phyloP scores from a whole-genome alignment of 2,797 vertebrate genomes.

The Hippopotamyrus pictus region DNA sequence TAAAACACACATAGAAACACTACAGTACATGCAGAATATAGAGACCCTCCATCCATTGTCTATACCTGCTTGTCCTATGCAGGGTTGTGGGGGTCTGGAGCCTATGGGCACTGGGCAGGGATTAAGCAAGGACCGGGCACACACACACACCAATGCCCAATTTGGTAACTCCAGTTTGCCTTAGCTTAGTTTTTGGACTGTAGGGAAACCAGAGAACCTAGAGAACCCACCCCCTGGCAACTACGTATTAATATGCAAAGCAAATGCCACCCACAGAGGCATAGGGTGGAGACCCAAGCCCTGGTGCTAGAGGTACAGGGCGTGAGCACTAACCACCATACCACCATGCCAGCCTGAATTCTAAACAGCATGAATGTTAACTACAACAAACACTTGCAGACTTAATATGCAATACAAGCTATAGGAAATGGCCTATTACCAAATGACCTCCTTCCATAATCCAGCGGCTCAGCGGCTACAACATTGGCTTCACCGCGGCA shows the following conservation, averaged over 20 bases:
- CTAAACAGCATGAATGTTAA: background rate
- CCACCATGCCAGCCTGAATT: background rate
- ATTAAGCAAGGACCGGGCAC: background rate
- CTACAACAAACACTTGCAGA: background rate
- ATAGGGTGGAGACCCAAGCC: background rate
- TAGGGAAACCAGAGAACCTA: background rate
- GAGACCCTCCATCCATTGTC: background rate
- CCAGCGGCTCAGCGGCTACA: background rate
- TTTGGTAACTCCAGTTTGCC: background rate
- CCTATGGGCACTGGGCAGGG: background rate
- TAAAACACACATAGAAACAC: background rate
- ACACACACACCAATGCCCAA: background rate
- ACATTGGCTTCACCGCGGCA: background rate
- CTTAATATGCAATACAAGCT: background rate
- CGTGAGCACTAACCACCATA: background rate
- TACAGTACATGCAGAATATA: background rate
- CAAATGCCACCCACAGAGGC: background rate
- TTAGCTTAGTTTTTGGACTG: background rate
- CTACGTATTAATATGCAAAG: background rate
- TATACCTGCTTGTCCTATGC: background rate
- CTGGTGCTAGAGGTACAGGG: background rate
- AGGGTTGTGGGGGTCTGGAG: background rate
- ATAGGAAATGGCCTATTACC: background rate
- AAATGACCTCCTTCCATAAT: background rate
- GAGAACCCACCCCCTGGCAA: background rate